These are phyloP conservation scores for Saturnia pavonia DNA, from an alignment of 2,888 invertebrate genomes.

Conservation along the genomic window DNA sequence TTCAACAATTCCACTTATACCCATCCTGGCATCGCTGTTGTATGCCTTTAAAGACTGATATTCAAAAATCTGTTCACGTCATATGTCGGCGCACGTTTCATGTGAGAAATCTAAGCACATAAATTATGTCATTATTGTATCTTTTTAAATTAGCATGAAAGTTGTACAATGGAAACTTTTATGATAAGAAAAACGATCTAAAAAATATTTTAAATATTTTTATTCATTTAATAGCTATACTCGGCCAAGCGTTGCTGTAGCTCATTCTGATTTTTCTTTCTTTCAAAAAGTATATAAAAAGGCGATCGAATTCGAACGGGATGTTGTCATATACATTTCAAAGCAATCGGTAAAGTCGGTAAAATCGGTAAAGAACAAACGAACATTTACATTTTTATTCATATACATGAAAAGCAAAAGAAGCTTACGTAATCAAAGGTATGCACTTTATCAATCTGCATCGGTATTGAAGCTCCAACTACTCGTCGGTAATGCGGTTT, in stretches of 20 bases:
- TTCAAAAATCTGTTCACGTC: constrained; percentile 12
- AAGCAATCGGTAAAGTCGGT: too few species aligned
- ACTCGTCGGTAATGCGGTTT: too few species aligned
- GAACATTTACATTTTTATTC: too few species aligned
- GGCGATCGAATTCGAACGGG: too few species aligned
- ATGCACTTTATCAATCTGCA: not conserved
- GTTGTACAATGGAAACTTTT: not conserved
- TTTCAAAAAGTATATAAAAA: too few species aligned
- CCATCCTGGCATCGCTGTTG: constrained; percentile 20
- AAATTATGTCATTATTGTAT: not conserved
- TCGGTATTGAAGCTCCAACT: too few species aligned
- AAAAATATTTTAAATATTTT: not conserved
- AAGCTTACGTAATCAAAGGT: not conserved
- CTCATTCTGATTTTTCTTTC: too few species aligned
- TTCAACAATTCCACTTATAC: constrained; percentile 25
- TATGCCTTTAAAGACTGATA: constrained; percentile 13
- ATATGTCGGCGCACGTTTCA: constrained; percentile 9
- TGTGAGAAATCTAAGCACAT: constrained; percentile 1
- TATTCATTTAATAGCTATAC: too few species aligned
- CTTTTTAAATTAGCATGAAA: not conserved
- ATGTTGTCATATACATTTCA: too few species aligned
- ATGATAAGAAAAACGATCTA: not conserved
- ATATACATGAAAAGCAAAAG: too few species aligned
- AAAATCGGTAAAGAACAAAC: too few species aligned
- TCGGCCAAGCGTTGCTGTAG: too few species aligned